Base-by-base conservation (phyloP, 2,113 vertebrate genomes). In the Pelmatolapia mariae region DNA sequence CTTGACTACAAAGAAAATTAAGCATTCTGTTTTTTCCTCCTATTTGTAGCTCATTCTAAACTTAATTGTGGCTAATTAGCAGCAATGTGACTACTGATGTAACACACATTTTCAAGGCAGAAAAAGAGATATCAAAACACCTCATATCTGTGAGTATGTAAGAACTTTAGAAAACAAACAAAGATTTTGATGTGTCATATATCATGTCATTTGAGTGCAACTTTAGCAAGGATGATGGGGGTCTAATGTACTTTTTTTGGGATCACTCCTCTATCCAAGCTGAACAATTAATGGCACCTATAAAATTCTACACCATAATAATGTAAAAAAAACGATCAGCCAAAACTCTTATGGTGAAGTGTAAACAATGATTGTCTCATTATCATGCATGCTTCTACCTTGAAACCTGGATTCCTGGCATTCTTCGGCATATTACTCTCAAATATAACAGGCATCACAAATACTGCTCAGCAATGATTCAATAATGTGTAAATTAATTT, bases 21-120 rank as follows among this genome's bases (percentile, higher is more conserved):
- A 89, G 81, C 68, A 84, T 86, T 87, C 71, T 79, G 36, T 87
- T 92, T 93, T 90, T 84, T 26, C 43, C 78, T 88, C 33, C 86
- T 87, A 87, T 91, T 95, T 94, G 92, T 88, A 73, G 82, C 84
- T 79, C 10, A 1, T 86, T 82, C 80, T 83, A 88, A 76, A 89
- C 63, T 86, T 92, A 93, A 94, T 91, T 93, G 88, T 88, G 61
- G 68, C 85, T 89, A 92, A 94, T 94, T 93, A 92, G 33, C 29
- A 82, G 83, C 26, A 53, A 85, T 92, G 88, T 47, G 82, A 87
- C 79, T 87, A 91, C 83, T 91, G 89, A 91, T 82, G 71, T 68
- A 61, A 90, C 84, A 61, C 31, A 89, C 83, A 80, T 89, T 91
- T 90, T 29, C 59, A 40, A 84, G 81, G 53, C 9, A 29, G 57